phyloP scores from a whole-genome alignment of 2,797 vertebrate species.

The Epinephelus malabaricus region DNA sequence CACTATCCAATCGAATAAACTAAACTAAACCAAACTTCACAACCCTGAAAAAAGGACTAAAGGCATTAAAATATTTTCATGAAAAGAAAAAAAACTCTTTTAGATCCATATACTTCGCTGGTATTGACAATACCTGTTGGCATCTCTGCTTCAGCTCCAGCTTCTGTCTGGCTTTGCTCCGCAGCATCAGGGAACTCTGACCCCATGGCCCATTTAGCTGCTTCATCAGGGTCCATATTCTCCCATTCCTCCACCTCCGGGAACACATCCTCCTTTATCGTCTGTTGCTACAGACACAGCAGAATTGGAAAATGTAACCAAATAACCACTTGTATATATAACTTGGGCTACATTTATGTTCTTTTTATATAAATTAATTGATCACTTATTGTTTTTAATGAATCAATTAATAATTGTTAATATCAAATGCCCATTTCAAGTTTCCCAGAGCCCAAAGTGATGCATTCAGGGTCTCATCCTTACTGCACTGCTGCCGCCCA shows the following conservation, averaged over 20 bases:
- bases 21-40: too few species aligned
- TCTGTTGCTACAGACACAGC: slow-evolving; percentile 54
- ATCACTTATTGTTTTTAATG: neutral
- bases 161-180: slow-evolving; percentile 47
- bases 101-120: neutral
- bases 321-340: neutral
- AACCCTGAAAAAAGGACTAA: neutral
- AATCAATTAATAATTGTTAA: too few species aligned
- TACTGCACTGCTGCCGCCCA: slow-evolving; percentile 73
- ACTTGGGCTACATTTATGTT: neutral
- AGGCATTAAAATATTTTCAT: neutral
- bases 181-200: slow-evolving; percentile 71
- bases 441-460: neutral
- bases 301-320: neutral
- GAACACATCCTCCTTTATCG: slow-evolving; percentile 79
- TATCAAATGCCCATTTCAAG: neutral
- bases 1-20: too few species aligned
- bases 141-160: slow-evolving; percentile 37
- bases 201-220: slow-evolving; percentile 79
- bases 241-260: slow-evolving; percentile 83
- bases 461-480: neutral
- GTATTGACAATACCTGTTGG: slow-evolving; percentile 55
- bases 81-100: neutral
- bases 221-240: slow-evolving; percentile 79
- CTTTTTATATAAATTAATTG: neutral